Evolutionary conservation across 2,888 invertebrate genomes (phyloP), one percentile per base, ranked within the genome.

Genomic region (Meandrusa payeni): DNA sequence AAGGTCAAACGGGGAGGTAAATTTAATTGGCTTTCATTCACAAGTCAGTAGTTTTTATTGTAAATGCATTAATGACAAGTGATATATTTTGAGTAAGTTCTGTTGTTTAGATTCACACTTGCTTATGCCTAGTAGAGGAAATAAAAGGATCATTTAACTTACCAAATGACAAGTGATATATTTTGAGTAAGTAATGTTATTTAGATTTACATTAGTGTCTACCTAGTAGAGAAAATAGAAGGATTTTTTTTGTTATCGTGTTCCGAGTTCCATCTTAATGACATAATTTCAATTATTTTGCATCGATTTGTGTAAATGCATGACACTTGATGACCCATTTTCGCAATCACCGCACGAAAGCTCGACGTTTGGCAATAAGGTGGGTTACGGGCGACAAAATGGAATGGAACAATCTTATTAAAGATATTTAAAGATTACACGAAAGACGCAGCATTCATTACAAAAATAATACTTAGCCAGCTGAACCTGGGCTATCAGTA

Each of bases 311-410:
- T 71, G 67, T 66, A 64, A 66, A 68, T 78, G 76, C 71, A 77
- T 69, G 69, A 67, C 72, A 75, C 62, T 61, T 62, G 63, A 72
- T 83, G 85, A 82, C 85, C 83, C 72, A 83, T 81, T 83, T 85
- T 76, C 71, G 64, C 69, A 75, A 75, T 66, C 67, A 74, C 70
- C 63, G 69, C 69, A 73, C 73, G 69, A 72, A 66, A 75, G 66
- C 61, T 66, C 63, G 59, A 63, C 67, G 63, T 67, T 74, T 75
- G 71, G 72, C 74, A 77, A 67, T 70, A 72, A n/a, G 65, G 64
- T 19, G 7, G 23, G 38, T n/a, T 69, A 69, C 60, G 66, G 64
- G 69, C 57, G 61, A 73, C 64, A 64, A 52, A 65, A 72, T 65
- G 62, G 58, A 62, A 65, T 65, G 59, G 61, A 61, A 61, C 53